Evolutionary conservation across 2,113 vertebrate species (phyloP).

Genomic region (Datnioides undecimradiatus): DNA sequence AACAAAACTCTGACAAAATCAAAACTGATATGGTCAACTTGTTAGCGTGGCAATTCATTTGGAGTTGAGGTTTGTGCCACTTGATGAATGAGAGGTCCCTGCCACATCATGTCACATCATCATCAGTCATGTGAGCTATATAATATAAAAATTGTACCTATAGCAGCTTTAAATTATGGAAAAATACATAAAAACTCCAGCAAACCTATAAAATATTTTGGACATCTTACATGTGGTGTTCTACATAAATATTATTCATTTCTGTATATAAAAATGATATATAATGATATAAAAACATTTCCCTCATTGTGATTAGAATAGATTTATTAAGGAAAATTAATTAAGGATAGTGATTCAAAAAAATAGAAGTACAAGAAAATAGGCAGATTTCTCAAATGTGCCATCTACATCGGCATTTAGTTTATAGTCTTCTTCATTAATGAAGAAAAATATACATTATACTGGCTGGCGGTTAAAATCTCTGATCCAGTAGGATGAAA

Average conservation of each 20-base stretch:
- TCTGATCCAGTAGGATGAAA: background rate
- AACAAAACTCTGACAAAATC: no score
- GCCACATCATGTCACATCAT: no score
- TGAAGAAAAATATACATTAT: no score
- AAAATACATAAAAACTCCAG: background rate
- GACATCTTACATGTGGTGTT: no score
- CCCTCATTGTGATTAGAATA: background rate
- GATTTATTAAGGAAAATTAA: background rate
- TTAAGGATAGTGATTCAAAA: background rate
- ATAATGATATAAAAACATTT: background rate
- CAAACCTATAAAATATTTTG: background rate
- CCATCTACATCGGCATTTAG: background rate
- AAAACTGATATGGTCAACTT: no score
- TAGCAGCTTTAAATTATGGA: background rate
- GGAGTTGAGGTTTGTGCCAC: background rate
- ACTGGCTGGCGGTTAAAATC: no score
- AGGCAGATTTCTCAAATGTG: background rate
- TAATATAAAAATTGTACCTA: background rate
- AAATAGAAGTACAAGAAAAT: background rate
- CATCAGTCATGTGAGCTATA: background rate
- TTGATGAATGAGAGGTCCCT: background rate
- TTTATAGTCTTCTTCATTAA: constrained; percentile 4
- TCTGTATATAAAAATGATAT: no score
- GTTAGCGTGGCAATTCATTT: no score
- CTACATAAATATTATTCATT: no score